phyloP scores from a whole-genome alignment of 1,140 invertebrate species.

The Stratiolaelaps scimitus region DNA sequence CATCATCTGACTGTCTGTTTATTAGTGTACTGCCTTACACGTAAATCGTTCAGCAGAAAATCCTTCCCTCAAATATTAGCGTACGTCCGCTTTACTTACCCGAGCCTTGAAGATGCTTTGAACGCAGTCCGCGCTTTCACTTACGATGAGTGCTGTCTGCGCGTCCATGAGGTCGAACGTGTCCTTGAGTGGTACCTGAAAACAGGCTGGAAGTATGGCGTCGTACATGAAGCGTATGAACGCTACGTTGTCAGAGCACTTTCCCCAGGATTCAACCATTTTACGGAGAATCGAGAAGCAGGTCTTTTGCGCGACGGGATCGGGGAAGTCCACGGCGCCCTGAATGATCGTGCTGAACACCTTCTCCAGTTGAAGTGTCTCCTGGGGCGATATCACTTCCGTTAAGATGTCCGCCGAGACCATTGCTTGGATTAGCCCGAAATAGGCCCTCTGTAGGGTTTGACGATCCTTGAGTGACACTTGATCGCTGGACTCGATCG shows the following conservation, averaged over 20 bases:
- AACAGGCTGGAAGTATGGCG: slow-evolving; percentile 48
- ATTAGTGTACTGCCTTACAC: no score
- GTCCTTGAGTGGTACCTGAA: slow-evolving; percentile 47
- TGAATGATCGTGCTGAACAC: slow-evolving; percentile 47
- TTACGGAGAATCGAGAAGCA: slow-evolving; percentile 48
- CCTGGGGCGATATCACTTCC: slow-evolving; percentile 45
- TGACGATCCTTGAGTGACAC: slow-evolving; percentile 44
- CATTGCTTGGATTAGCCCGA: slow-evolving; percentile 47
- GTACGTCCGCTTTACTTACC: no score
- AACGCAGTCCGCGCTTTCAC: slow-evolving; percentile 5
- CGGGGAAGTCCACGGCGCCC: slow-evolving; percentile 47
- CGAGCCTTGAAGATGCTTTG: slow-evolving; percentile 8
- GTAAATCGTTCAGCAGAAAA: no score
- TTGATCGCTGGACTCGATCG: slow-evolving; percentile 46
- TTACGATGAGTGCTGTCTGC: slow-evolving; percentile 44
- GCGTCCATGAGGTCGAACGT: slow-evolving; percentile 48
- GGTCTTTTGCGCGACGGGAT: slow-evolving; percentile 48
- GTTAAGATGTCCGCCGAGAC: slow-evolving; percentile 44
- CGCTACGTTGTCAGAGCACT: slow-evolving; percentile 36
- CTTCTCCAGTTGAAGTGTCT: slow-evolving; percentile 41
- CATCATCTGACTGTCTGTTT: no score
- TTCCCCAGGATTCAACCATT: slow-evolving; percentile 47
- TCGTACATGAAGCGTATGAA: slow-evolving; percentile 48
- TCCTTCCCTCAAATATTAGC: no score
- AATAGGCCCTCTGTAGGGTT: slow-evolving; percentile 47